phyloP scores from a whole-genome alignment of 2,113 vertebrate species.

The Mugil cephalus region DNA sequence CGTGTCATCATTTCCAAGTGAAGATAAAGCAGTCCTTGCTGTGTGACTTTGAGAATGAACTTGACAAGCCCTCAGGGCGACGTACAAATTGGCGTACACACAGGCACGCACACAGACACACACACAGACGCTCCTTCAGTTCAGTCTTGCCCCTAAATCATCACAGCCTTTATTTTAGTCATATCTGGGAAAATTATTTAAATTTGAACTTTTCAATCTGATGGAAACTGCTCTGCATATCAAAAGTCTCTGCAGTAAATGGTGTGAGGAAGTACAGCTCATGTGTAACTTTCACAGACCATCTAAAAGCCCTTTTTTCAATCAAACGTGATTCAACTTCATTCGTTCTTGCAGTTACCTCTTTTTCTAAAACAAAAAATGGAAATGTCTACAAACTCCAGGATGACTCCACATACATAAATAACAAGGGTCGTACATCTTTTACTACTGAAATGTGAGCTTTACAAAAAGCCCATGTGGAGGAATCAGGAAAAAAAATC shows the following conservation, averaged over 20 bases:
- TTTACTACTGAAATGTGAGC: neutral
- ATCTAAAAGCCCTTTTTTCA: neutral
- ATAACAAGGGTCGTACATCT: neutral
- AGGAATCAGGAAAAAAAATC: too few species aligned
- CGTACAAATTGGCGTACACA: conserved; percentile 26
- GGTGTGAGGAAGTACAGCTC: neutral
- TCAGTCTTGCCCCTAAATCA: conserved; percentile 13
- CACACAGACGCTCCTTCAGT: neutral
- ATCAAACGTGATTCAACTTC: neutral
- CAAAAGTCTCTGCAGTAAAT: conserved; percentile 36
- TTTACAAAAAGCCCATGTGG: too few species aligned
- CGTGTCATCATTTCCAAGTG: conserved; percentile 55
- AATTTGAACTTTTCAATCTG: conserved; percentile 37
- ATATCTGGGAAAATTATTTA: conserved; percentile 47
- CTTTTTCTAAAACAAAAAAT: too few species aligned
- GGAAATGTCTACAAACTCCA: too few species aligned
- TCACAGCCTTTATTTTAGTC: conserved; percentile 36
- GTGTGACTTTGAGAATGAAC: conserved; percentile 70
- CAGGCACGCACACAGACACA: conserved; percentile 37
- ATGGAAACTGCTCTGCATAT: conserved; percentile 48
- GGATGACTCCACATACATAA: too few species aligned
- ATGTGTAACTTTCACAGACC: neutral
- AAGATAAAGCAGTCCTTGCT: conserved; percentile 71
- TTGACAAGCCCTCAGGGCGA: conserved; percentile 53
- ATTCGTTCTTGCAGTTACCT: neutral